These are phyloP conservation scores for Sinohyriopsis cumingii DNA, from an alignment of 2,888 invertebrate genomes.

Conservation along the genomic window DNA sequence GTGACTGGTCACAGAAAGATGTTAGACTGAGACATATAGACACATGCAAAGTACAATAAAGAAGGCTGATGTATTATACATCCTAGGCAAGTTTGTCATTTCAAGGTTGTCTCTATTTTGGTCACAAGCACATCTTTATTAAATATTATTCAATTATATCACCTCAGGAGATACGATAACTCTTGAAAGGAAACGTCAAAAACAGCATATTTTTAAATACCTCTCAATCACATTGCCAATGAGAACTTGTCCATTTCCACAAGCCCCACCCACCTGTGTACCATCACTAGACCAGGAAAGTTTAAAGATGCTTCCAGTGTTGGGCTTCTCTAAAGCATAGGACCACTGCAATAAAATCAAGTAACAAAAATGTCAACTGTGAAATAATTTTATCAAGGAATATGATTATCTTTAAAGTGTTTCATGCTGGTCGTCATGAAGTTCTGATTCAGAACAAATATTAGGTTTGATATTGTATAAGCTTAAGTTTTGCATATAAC, in stretches of 20 bases:
- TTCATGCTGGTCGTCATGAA: neutral
- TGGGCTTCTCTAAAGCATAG: slow-evolving; percentile 89
- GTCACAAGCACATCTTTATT: no score
- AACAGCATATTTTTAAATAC: slow-evolving; percentile 70
- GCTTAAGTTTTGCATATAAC: no score
- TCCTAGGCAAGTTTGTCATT: no score
- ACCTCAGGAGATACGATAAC: no score
- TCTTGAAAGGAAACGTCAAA: no score
- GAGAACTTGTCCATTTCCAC: slow-evolving; percentile 91
- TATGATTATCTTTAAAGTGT: neutral
- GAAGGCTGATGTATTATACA: no score
- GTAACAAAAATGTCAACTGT: neutral
- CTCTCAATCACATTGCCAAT: slow-evolving; percentile 93
- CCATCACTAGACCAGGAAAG: slow-evolving; percentile 96
- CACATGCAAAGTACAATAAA: no score
- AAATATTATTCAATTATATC: no score
- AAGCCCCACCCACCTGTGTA: slow-evolving; percentile 95
- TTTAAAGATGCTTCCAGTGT: slow-evolving; percentile 90
- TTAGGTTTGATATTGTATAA: neutral
- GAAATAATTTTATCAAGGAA: neutral
- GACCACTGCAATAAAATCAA: slow-evolving; percentile 83
- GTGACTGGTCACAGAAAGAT: no score
- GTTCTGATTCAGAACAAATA: neutral
- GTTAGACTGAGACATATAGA: no score
- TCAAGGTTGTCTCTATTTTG: no score